Evolutionary conservation across 1,140 invertebrate genomes (phyloP), one percentile per base, ranked within the genome.

Genomic region (Atopsyche davidsoni): DNA sequence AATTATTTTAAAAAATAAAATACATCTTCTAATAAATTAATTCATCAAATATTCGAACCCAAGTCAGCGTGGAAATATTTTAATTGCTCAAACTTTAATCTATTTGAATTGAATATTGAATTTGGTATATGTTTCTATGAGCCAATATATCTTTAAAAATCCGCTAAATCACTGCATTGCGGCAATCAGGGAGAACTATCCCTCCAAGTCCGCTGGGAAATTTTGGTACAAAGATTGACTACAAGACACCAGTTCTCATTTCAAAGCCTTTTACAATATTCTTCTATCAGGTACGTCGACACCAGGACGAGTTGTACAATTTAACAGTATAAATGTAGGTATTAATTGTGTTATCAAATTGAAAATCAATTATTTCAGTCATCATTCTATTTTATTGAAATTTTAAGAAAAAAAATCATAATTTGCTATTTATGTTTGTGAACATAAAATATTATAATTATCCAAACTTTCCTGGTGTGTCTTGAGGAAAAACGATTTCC

Each of bases 281-380:
- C 14, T 36, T 36, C 4, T 36, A n/a, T n/a, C n/a, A n/a, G n/a
- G n/a, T n/a, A n/a, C n/a, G n/a, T n/a, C n/a, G n/a, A n/a, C n/a
- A n/a, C n/a, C n/a, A n/a, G n/a, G n/a, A n/a, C n/a, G n/a, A n/a
- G n/a, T n/a, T n/a, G n/a, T n/a, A n/a, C n/a, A n/a, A n/a, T n/a
- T n/a, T n/a, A n/a, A n/a, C n/a, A n/a, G n/a, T n/a, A n/a, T n/a
- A n/a, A n/a, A n/a, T n/a, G n/a, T n/a, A n/a, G n/a, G n/a, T 36
- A 9, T 7, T 36, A 17, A 39, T 39, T 39, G 6, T 39, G 10
- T 17, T 16, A 17, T 17, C 36, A 17, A 39, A 16, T 19, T 39
- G 4, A 39, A 17, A n/a, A 39, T 13, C 16, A 36, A 39, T 39
- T 16, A 39, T 39, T 39, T 39, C 16, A n/a, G n/a, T n/a, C n/a